Base-by-base conservation (phyloP, 2,113 vertebrate species). In the Colaptes auratus region DNA sequence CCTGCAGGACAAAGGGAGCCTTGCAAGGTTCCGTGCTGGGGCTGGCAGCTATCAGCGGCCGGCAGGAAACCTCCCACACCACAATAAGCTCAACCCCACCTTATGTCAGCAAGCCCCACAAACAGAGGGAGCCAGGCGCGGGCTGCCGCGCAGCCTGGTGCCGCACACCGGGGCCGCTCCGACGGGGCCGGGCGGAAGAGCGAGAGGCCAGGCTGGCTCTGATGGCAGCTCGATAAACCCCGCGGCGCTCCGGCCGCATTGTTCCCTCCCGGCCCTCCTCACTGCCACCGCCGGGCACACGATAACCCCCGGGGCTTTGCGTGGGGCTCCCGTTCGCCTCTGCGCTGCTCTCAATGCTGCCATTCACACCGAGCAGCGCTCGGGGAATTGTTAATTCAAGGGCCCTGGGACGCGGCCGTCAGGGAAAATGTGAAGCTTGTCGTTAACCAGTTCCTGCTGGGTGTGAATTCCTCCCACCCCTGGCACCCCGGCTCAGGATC, bases 71-170 rank as follows among this genome's bases (percentile, higher is more conserved):
- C 69, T 95, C 92, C 93, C 91, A 65, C 95, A 96, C 92, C 91
- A 92, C 96, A 96, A 97, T 97, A 97, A 96, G 90, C 93, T 89
- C 35, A 92, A 69, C 97, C 97, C 98, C 98, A 96, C 98, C 99
- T 98, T 98, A 97, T 98, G 98, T 98, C 98, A 99, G 99, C 97
- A 99, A 96, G 93, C 76, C 97, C 94, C 94, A 98, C 98, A 98
- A 99, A 99, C 98, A 97, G 94, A 94, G 94, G 97, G 97, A 94
- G 88, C 92, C n/a, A 11, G 87, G 95, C 53, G 2, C 12, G 10
- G 93, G 92, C 98, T 98, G 96, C 98, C 95, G 98, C 97, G 97
- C 98, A 12, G 97, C 97, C 97, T 98, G 98, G 98, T 98, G 99
- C 98, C 81, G 98, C 97, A 98, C 98, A 97, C 97, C 80, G 83